Base-by-base conservation (phyloP, 2,113 vertebrate genomes). In the Vulpes ferrilata region DNA sequence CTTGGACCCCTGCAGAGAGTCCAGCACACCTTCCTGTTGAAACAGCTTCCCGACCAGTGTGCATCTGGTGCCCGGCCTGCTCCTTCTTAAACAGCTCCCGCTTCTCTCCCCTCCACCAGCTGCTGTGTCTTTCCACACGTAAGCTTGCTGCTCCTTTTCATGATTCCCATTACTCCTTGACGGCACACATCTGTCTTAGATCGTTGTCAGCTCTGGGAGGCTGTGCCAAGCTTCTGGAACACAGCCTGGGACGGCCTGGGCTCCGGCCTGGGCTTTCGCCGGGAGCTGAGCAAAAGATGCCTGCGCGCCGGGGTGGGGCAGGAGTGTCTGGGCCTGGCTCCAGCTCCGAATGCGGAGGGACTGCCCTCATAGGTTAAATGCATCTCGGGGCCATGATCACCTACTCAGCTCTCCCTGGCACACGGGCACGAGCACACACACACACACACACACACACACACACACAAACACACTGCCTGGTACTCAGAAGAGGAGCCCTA, bases 171-270 rank as follows among this genome's bases (percentile, higher is more conserved):
- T 95, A 60, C 38, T 95, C 91, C 62, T 53, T 67, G 90, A 82
- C 32, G n/a, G 76, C 48, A 74, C n/a, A 74, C 96, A 96, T 96
- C 97, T 98, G 97, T 92, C 95, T 97, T 73, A 35, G 1, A 90
- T 96, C 15, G 1, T 9, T 79, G 78, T 95, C 95, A 74, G 87
- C 76, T 93, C 86, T 11, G 43, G 83, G 88, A 97, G 59, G 57
- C 86, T 38, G 13, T 74, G 90, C 95, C 80, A 93, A 43, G 79
- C 74, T 87, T 79, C 85, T 86, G 74, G 43, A 93, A 62, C 38
- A 38, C 53, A 91, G 91, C 65, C 73, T 12, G 0, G 3, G 48
- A 78, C 71, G 48, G 93, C 69, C 38, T 19, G 60, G 71, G 23
- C 67, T 67, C 4, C 32, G 10, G 7, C 4, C 35, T 20, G 0